Evolutionary conservation across 1,140 invertebrate species (phyloP).

Genomic region (Eumeta japonica): DNA sequence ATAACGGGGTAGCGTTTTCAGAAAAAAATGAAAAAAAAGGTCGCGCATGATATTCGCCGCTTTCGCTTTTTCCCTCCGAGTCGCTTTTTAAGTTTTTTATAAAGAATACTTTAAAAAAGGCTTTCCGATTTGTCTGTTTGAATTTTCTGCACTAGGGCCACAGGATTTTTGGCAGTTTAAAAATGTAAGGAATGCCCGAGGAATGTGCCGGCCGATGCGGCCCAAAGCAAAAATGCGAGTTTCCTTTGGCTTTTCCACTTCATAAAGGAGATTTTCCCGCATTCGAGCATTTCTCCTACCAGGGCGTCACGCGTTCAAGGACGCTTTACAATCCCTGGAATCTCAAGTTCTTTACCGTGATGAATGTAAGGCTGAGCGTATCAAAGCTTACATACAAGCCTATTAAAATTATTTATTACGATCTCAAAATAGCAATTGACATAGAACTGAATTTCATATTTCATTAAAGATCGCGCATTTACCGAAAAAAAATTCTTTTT

Average conservation of each 20-base stretch:
- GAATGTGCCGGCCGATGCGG: conserved; percentile 11
- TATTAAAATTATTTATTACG: too few relatives aligned
- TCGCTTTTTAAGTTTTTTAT: conserved; percentile 12
- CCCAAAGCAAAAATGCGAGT: conserved; percentile 15
- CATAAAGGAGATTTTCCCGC: conserved; percentile 53
- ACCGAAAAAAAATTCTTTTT: too few relatives aligned
- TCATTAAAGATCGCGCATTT: too few relatives aligned
- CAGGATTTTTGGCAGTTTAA: conserved; percentile 21
- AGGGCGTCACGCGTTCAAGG: conserved; percentile 24
- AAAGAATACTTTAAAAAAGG: conserved; percentile 34
- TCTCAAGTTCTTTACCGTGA: not conserved
- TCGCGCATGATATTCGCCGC: not conserved
- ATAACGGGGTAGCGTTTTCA: not conserved
- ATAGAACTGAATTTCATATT: too few relatives aligned
- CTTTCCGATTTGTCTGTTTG: conserved; percentile 41
- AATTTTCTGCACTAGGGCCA: conserved; percentile 44
- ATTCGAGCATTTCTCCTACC: conserved; percentile 53
- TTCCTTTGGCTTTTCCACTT: conserved; percentile 20
- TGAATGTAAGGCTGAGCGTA: too few relatives aligned
- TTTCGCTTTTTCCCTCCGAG: not conserved
- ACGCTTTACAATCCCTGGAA: conserved; percentile 4
- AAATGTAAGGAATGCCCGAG: conserved; percentile 34
- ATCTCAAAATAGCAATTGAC: too few relatives aligned
- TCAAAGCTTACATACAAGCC: too few relatives aligned
- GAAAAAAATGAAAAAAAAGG: not conserved